Evolutionary conservation across 2,888 invertebrate genomes (phyloP).

Genomic region (Tetranychus piercei): DNA sequence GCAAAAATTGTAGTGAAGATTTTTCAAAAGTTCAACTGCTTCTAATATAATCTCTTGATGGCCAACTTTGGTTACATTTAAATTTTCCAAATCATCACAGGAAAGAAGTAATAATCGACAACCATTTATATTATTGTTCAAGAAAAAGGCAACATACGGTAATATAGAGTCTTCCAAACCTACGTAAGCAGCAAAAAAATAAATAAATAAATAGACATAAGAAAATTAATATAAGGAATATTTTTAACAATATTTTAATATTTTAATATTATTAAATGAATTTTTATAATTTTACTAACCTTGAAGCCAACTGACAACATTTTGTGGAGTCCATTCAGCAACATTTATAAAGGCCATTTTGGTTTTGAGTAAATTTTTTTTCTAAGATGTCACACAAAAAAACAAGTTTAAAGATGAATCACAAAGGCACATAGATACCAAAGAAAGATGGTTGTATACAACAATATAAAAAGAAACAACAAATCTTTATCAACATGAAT

Average conservation of each 20-base stretch:
- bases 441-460: not conserved
- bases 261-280: not conserved
- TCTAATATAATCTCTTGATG: constrained; percentile 84
- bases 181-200: constrained; percentile 32
- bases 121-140: constrained; percentile 62
- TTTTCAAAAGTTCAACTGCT: constrained; percentile 69
- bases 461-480: not conserved
- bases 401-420: not conserved
- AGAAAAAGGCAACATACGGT: constrained; percentile 58
- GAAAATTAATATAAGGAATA: not conserved
- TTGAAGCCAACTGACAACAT: constrained; percentile 75
- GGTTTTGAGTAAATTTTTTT: not conserved
- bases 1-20: constrained; percentile 79
- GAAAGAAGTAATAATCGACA: constrained; percentile 60
- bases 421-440: not conserved
- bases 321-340: constrained; percentile 71
- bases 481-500: too few relatives aligned
- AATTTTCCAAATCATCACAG: constrained; percentile 66
- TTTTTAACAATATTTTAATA: not conserved
- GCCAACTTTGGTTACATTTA: constrained; percentile 67
- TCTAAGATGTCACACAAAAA: not conserved
- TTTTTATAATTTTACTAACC: constrained; percentile 38
- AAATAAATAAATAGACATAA: not conserved
- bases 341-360: constrained; percentile 62
- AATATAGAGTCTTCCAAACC: constrained; percentile 59